Evolutionary conservation across 2,113 vertebrate species (phyloP), one percentile per base, ranked within the genome.

Genomic region (Pyxicephalus adspersus): DNA sequence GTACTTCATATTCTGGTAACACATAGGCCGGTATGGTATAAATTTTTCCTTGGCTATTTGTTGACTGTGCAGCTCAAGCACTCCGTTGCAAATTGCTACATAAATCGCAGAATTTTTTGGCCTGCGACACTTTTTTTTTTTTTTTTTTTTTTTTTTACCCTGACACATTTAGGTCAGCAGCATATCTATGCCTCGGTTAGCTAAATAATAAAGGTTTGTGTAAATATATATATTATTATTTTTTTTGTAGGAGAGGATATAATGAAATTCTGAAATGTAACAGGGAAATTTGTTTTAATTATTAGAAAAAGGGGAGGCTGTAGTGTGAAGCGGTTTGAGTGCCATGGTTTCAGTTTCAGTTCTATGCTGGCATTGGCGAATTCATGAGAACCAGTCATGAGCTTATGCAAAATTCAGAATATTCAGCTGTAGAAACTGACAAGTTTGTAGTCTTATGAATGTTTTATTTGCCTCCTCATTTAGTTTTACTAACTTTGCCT

Each of bases 211-310:
- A 67, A 38, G 50, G 22, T 26, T 25, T 20, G 25, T 72, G 51
- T 72, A 72, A 72, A 72, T 77, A 63, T 77, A 57, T 17, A 68
- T 68, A 51, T 8, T 5, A 6, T 19, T 4, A 28, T 63, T 61
- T 64, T 64, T 77, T 77, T 64, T 65, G 23, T 77, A 77, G 75
- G 61, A 64, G 26, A 65, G 19, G 3, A 65, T 57, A 60, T 52
- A n/a, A 20, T 15, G 54, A 1, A 28, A 57, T 57, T 57, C 4
- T 72, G 55, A 52, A 72, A 52, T 5, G 8, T 45, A 8, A 13
- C n/a, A 20, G 45, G 23, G 45, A 51, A 52, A 23, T 54, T 9
- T 67, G 18, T 5, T 68, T 13, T 18, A 29, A 25, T 18, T 68
- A 17, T 23, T 38, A 2, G 45, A 26, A n/a, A 23, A 8, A 45